Evolutionary conservation across 1,140 invertebrate genomes (phyloP).

Genomic region (Augochlora pura): DNA sequence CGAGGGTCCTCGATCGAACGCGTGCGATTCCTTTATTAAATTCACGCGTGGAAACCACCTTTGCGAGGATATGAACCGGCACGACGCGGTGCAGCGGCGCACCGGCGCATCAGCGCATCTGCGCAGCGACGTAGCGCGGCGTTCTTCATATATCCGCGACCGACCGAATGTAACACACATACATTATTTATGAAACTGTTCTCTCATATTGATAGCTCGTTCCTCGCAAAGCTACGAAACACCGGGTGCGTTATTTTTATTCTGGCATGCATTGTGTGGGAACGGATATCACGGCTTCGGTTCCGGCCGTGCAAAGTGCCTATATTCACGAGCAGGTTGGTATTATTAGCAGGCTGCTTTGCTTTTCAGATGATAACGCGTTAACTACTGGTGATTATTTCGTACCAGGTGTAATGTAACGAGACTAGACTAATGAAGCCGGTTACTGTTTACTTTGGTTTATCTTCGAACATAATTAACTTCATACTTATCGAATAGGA

Average conservation of each 20-base stretch:
- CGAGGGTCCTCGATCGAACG: neutral
- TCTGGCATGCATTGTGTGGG: neutral
- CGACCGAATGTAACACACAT: neutral
- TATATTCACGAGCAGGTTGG: too few relatives aligned
- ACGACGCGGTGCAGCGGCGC: neutral
- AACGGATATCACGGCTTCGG: too few relatives aligned
- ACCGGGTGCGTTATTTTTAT: neutral
- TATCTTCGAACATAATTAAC: too few relatives aligned
- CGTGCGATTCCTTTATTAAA: slow-evolving; percentile 28
- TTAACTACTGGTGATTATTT: too few relatives aligned
- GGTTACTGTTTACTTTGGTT: too few relatives aligned
- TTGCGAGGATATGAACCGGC: neutral
- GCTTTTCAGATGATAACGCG: too few relatives aligned
- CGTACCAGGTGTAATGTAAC: too few relatives aligned
- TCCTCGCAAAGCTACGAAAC: neutral
- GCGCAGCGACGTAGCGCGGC: neutral
- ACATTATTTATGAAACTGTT: slow-evolving; percentile 28
- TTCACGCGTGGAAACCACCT: neutral
- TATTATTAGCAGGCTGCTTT: too few relatives aligned
- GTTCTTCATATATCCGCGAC: neutral
- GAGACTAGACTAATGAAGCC: too few relatives aligned
- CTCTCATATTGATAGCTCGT: neutral
- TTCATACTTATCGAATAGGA: too few relatives aligned
- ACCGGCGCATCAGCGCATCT: neutral
- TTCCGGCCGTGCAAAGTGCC: too few relatives aligned